Conservation (phyloP, 2,113 vertebrate genomes). For the Nipponia nippon region DNA sequence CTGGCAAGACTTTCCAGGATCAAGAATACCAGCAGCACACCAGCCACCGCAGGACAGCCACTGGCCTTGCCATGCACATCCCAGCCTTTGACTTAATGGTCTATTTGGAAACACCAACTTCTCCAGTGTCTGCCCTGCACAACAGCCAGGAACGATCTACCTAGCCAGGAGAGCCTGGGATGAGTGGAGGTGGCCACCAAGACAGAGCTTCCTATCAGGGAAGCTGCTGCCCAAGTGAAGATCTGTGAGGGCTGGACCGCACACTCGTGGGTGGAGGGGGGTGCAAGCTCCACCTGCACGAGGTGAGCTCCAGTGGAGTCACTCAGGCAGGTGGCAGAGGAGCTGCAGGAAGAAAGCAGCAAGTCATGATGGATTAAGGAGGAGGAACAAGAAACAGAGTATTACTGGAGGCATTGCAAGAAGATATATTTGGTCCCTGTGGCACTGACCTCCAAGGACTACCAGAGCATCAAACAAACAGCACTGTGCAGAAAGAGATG, state of each 20-base stretch:
- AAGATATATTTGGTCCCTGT: rapidly evolving
- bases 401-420: neutral
- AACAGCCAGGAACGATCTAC: neutral
- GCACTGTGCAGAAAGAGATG: rapidly evolving
- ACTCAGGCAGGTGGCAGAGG: neutral
- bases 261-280: neutral
- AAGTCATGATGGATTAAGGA: neutral
- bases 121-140: neutral
- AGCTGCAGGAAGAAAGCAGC: neutral
- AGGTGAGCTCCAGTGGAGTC: neutral
- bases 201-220: neutral
- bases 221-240: neutral
- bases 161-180: neutral
- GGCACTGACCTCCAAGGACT: neutral
- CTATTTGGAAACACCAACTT: neutral
- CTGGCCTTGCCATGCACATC: rapidly evolving
- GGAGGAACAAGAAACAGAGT: neutral
- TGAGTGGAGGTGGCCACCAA: neutral
- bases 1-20: neutral
- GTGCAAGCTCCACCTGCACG: neutral
- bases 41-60: rapidly evolving
- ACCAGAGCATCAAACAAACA: neutral
- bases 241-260: neutral
- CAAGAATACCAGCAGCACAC: neutral
- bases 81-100: neutral